Conservation (phyloP, 2,797 vertebrate species). For the Gymnodraco acuticeps region DNA sequence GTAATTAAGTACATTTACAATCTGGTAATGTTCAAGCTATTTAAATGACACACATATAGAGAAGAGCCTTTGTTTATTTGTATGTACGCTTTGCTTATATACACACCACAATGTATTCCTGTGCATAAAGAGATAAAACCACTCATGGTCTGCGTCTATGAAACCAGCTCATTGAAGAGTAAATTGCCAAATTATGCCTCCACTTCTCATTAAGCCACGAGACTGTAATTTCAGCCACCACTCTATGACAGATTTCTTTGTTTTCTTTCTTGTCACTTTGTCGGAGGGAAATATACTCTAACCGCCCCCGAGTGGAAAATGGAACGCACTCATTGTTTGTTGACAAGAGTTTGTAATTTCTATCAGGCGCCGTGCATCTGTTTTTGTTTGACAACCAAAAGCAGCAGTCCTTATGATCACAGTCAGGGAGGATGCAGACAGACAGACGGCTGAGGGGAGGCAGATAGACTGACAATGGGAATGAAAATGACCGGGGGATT, state of each 20-base stretch:
- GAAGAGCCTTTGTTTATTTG: conserved; percentile 23
- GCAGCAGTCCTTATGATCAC: conserved; percentile 23
- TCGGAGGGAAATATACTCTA: conserved; percentile 37
- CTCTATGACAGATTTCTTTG: conserved; percentile 25
- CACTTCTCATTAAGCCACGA: conserved; percentile 39
- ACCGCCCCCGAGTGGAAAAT: conserved; percentile 40
- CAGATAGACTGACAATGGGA: conserved; percentile 5
- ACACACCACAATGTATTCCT: conserved; percentile 3
- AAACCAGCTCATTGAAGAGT: conserved; percentile 33
- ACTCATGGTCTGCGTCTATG: conserved; percentile 16
- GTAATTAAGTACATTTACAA: conserved; percentile 27
- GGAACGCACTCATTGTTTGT: conserved; percentile 26
- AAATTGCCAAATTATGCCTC: conserved; percentile 47
- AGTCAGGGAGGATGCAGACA: conserved; percentile 34
- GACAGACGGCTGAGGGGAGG: not conserved
- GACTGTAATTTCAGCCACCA: conserved; percentile 40
- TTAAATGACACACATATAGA: conserved; percentile 19
- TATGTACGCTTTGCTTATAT: conserved; percentile 12
- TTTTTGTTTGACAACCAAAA: conserved; percentile 63
- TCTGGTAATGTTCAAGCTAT: conserved; percentile 28
- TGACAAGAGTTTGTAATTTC: conserved; percentile 57
- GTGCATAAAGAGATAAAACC: conserved; percentile 44
- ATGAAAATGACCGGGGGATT: conserved; percentile 30
- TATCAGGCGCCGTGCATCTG: conserved; percentile 37
- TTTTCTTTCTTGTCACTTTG: conserved; percentile 30